Conservation (phyloP, 2,888 invertebrate genomes). For the Calameuta filiformis region DNA sequence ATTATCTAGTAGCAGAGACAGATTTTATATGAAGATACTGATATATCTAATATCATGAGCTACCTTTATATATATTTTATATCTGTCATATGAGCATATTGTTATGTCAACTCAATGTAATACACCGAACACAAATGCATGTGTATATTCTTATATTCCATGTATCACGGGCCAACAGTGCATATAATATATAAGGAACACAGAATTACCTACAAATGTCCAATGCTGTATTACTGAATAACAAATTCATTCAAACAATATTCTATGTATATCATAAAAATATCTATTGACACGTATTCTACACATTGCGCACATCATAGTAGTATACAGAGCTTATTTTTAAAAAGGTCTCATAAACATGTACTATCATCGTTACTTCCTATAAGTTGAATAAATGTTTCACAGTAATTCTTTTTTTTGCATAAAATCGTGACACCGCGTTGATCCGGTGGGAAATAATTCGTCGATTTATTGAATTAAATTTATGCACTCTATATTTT, state of each 20-base stretch:
- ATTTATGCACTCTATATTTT: not conserved
- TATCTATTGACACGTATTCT: constrained; percentile 45
- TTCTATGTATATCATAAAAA: constrained; percentile 36
- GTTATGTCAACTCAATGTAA: constrained; percentile 24
- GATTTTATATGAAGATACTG: constrained; percentile 49
- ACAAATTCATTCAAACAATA: constrained; percentile 5
- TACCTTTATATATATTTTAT: constrained; percentile 44
- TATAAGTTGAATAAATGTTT: constrained; percentile 62
- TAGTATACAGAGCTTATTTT: constrained; percentile 35
- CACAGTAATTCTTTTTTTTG: constrained; percentile 34
- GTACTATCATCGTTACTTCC: constrained; percentile 53
- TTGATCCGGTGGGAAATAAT: not conserved
- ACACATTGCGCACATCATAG: constrained; percentile 46
- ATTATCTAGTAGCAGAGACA: constrained; percentile 38
- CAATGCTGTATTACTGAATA: not conserved
- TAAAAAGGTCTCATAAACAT: constrained; percentile 36
- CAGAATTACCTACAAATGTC: not conserved
- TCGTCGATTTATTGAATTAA: not conserved
- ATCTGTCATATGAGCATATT: constrained; percentile 33
- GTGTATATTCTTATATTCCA: constrained; percentile 28
- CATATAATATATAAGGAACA: not conserved
- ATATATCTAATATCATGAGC: constrained; percentile 43
- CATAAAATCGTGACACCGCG: not conserved
- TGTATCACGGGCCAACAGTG: not conserved
- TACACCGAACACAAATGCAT: constrained; percentile 14